These are phyloP conservation scores for Chrysomela aeneicollis DNA, from an alignment of 2,888 invertebrate genomes.

Conservation along the genomic window DNA sequence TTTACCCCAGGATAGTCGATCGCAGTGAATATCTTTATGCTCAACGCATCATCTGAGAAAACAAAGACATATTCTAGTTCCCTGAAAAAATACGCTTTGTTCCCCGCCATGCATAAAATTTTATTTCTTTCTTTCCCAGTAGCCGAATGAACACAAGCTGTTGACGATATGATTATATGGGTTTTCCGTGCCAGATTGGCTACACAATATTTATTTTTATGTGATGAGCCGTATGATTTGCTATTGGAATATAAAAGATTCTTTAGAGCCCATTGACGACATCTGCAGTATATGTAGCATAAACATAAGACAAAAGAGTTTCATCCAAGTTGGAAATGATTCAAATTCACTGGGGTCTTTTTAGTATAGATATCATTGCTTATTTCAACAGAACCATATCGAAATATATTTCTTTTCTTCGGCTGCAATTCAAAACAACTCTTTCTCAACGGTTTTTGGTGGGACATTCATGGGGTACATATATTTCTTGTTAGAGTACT, in stretches of 20 bases:
- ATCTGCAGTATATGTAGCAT: neutral
- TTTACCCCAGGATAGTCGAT: neutral
- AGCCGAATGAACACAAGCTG: constrained; percentile 40
- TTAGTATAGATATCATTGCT: too few species aligned
- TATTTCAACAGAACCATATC: too few species aligned
- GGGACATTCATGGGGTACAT: too few species aligned
- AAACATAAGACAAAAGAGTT: too few species aligned
- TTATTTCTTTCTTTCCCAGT: constrained; percentile 33
- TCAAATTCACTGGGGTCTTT: too few species aligned
- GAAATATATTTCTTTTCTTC: too few species aligned
- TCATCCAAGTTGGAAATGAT: too few species aligned
- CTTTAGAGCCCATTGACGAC: constrained; percentile 6
- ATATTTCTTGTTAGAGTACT: too few species aligned
- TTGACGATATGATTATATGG: constrained; percentile 36
- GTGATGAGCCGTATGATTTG: constrained; percentile 18
- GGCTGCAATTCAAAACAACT: too few species aligned
- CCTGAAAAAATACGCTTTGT: neutral
- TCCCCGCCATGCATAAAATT: constrained; percentile 35
- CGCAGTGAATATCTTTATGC: neutral
- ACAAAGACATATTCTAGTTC: neutral
- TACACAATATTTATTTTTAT: constrained; percentile 21
- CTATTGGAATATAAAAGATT: constrained; percentile 8
- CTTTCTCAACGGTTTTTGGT: too few species aligned
- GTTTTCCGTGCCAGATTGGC: constrained; percentile 25
- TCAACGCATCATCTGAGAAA: constrained; percentile 8